Evolutionary conservation across 2,888 invertebrate genomes (phyloP), one percentile per base, ranked within the genome.

Genomic region (Anorthoa munda): DNA sequence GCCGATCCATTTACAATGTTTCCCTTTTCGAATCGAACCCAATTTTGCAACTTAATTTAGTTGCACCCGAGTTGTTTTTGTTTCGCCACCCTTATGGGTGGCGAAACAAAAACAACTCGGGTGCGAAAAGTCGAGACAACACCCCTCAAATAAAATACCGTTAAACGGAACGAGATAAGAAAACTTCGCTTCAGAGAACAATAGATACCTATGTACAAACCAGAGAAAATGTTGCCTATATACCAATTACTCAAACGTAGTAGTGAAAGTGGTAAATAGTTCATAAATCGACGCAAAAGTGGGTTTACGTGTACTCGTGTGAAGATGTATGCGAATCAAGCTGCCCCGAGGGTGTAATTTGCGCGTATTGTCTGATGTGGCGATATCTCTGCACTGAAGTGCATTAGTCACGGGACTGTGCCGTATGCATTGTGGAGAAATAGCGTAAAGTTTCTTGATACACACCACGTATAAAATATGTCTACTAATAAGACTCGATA

Each of bases 231-330:
- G 58, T 75, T 64, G 31, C 26, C 51, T 61, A 63, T 64, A 69
- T 72, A 72, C 72, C 70, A 75, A 78, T 74, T 78, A 75, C 77
- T 77, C 55, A 59, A 75, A 77, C 73, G 61, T 72, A 88, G 91
- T 86, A 88, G 91, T 86, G 93, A 93, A 93, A 92, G 92, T 91
- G 87, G 88, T 85, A 90, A 89, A 89, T 89, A 87, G 89, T 88
- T 90, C 87, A 88, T 86, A 90, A 88, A 88, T 86, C 82, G 87
- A 81, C 81, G 87, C 87, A 89, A 87, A 88, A 88, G 88, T 83
- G 69, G 84, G 83, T 89, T 89, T 88, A 88, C 87, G 88, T 83
- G 88, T 89, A 89, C 88, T 87, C 81, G 82, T 86, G 79, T 77
- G 75, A 77, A 77, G 79, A 70, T 79, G 83, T 78, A 83, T 77